Percentiles rank a stretch among this genome's conserved stretches.
Evolutionary conservation across 2,797 vertebrate genomes (phyloP).

Genomic region (Setipinna tenuifilis): DNA sequence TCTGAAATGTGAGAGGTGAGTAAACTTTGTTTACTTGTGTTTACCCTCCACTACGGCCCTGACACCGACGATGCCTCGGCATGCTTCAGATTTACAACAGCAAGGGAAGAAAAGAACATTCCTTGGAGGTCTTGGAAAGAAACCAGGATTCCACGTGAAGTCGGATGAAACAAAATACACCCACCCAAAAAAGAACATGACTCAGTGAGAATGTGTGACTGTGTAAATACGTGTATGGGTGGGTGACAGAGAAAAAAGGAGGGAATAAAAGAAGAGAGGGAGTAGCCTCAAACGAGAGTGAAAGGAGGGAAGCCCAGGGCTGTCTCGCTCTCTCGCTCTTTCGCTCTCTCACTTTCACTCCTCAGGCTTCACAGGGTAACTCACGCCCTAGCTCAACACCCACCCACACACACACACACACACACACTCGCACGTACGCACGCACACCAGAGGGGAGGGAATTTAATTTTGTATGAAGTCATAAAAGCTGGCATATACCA

Average conservation of each 20-base stretch:
- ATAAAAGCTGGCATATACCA: constrained; percentile 39
- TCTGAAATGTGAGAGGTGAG: too few species aligned
- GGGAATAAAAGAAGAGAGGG: not conserved
- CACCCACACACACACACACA: constrained; percentile 1
- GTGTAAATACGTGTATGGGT: not conserved
- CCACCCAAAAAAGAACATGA: too few species aligned
- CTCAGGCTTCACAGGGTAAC: not conserved
- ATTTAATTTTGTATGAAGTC: constrained; percentile 41
- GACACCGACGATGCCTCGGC: too few species aligned
- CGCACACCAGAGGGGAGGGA: constrained; percentile 20
- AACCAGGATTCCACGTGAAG: not conserved
- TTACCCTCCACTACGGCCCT: too few species aligned
- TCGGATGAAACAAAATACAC: too few species aligned
- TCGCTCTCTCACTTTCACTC: not conserved
- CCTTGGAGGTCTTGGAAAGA: too few species aligned
- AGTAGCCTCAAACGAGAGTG: not conserved
- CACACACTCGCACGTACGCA: not conserved
- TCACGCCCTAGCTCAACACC: not conserved
- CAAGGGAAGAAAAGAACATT: too few species aligned
- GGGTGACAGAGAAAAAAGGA: not conserved
- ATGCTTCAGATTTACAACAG: too few species aligned
- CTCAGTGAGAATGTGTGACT: not conserved
- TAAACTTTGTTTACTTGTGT: too few species aligned
- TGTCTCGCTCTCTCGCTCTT: too few species aligned
- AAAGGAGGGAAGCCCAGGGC: not conserved